Evolutionary conservation across 2,113 vertebrate genomes (phyloP), one percentile per base, ranked within the genome.

Genomic region (Nesospiza acunhae): DNA sequence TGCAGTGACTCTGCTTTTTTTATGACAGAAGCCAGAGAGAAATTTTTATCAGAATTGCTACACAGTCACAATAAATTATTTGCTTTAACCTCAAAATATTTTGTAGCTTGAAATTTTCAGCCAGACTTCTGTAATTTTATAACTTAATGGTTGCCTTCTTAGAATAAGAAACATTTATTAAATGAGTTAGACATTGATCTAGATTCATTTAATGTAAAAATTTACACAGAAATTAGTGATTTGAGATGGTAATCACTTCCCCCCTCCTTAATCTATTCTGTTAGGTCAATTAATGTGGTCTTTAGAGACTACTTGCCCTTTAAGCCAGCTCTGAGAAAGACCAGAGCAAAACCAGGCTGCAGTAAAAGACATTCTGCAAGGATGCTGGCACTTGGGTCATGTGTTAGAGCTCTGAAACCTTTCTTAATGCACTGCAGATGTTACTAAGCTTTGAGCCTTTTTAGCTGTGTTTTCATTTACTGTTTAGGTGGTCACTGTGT

Each of bases 371-470:
- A 87, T 87, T 92, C 85, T 90, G 69, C 52, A 84, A 81, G 52
- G 85, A 80, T 72, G 31, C 55, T 90, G 86, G 73, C 37, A 53
- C 87, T 82, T 73, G 74, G 74, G 86, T 87, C 84, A 74, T 66
- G 56, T 85, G 55, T 85, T 93, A 84, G 41, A 80, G 67, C 67
- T 94, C 83, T 72, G 89, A 90, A 96, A 83, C 52, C 41, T 74
- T 89, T 63, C 86, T 90, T 97, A 97, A 97, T 93, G 41, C 49
- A 52, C 52, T 89, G 49, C 97, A 97, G 94, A 96, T 96, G 94
- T 96, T 93, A 30, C n/a, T 77, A 81, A 92, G 52, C 68, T 92
- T 92, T 96, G 70, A 70, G 64, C 53, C 56, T 67, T 76, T 78
- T 73, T 21, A 87, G 62, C n/a, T 70, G 35, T 56, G 62, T 77